phyloP scores from a whole-genome alignment of 2,797 vertebrate genomes.

The Manis javanica region DNA sequence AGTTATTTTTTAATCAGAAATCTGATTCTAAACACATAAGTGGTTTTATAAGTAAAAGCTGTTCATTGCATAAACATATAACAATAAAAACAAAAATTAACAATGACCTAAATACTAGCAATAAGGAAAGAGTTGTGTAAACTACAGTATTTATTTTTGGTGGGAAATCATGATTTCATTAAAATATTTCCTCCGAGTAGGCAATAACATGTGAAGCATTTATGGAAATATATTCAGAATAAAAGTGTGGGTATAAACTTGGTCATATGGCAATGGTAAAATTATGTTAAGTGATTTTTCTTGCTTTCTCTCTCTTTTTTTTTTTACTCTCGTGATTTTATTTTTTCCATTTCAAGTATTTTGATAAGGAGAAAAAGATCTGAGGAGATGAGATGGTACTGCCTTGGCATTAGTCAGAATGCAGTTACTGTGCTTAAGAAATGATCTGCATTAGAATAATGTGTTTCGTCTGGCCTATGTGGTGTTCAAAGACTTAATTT shows the following conservation, averaged over 20 bases:
- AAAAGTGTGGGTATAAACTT: not conserved
- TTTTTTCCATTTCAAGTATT: not conserved
- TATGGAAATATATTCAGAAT: conserved; percentile 20
- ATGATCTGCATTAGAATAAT: not conserved
- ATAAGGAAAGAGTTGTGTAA: not conserved
- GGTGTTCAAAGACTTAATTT: conserved; percentile 3
- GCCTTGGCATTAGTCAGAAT: not conserved
- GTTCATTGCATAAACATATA: not conserved
- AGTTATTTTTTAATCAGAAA: conserved; percentile 36
- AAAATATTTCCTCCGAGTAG: conserved; percentile 27
- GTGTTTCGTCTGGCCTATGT: not conserved
- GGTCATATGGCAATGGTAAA: not conserved
- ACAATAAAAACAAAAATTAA: not conserved
- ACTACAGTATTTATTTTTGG: not conserved
- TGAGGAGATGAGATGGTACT: not conserved
- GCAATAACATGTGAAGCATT: not conserved
- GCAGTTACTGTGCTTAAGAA: not conserved
- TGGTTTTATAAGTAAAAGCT: not conserved
- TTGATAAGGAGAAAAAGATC: not conserved
- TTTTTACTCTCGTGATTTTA: not conserved
- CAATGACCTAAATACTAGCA: not conserved
- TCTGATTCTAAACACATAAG: not conserved
- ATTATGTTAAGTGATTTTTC: not conserved
- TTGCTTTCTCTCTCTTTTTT: not conserved
- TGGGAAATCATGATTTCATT: not conserved